Percentiles rank a stretch among this genome's conserved stretches.
Conservation (phyloP, 2,113 vertebrate species). For the Scomber colias region DNA sequence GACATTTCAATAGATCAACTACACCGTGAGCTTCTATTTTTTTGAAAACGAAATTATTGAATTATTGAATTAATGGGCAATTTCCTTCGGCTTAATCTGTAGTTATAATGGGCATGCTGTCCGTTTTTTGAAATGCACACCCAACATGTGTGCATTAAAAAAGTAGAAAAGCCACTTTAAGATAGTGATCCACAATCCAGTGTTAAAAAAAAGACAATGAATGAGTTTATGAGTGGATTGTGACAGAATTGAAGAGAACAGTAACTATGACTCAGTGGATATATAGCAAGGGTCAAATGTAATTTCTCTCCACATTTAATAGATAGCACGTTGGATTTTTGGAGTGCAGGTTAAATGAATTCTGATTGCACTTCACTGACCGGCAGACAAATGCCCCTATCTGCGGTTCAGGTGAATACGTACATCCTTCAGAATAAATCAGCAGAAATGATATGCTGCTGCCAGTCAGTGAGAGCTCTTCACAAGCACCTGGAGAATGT, state of each 20-base stretch:
- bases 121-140: background rate
- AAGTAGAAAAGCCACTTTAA: background rate
- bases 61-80: background rate
- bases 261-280: constrained; percentile 22
- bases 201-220: constrained; percentile 13
- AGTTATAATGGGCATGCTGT: background rate
- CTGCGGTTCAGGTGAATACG: constrained; percentile 41
- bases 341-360: constrained; percentile 58
- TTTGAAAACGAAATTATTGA: background rate
- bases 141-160: background rate
- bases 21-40: background rate
- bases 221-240: constrained; percentile 7
- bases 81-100: background rate
- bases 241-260: constrained; percentile 12
- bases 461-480: constrained; percentile 66
- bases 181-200: background rate
- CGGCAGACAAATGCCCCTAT: constrained; percentile 56
- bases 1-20: background rate
- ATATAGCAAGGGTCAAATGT: constrained; percentile 35
- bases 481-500: constrained; percentile 55
- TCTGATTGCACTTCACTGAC: constrained; percentile 57
- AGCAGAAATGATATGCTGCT: constrained; percentile 63
- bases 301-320: constrained; percentile 34
- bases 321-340: constrained; percentile 21
- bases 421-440: constrained; percentile 63